A percentile compares a stretch with the other conserved stretches of the same genome.
Conservation (phyloP, 2,797 vertebrate genomes). For the Urosaurus nigricauda region DNA sequence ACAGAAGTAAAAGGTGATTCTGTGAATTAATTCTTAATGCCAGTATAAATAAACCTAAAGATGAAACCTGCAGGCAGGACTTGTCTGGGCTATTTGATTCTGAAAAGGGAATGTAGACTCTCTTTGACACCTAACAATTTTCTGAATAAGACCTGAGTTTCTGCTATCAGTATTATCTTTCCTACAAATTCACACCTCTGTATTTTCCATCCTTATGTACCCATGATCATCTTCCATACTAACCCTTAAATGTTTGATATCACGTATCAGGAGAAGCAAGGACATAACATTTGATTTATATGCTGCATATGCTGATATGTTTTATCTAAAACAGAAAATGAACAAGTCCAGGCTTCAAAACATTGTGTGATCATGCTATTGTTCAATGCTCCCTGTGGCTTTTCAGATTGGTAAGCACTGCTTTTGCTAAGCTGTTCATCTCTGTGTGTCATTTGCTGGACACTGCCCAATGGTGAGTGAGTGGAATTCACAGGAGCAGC, state of each 20-base stretch:
- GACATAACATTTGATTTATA: background rate
- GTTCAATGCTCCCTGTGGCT: background rate
- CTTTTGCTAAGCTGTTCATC: slow-evolving; percentile 33
- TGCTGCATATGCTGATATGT: background rate
- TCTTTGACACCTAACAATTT: background rate
- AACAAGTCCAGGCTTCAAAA: background rate
- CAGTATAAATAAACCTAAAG: background rate
- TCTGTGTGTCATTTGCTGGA: slow-evolving; percentile 47
- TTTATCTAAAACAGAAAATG: slow-evolving; percentile 7
- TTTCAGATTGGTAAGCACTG: slow-evolving; percentile 34
- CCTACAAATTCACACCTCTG: background rate
- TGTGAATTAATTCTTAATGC: background rate
- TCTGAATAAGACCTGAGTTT: background rate
- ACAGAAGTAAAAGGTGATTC: background rate
- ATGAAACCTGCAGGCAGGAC: background rate
- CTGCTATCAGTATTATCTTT: background rate
- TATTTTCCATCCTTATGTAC: background rate
- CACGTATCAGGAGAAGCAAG: background rate
- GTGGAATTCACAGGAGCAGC: slow-evolving; percentile 44
- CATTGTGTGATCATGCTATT: slow-evolving; percentile 7
- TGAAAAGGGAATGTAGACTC: background rate
- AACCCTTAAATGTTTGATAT: slow-evolving; percentile 7
- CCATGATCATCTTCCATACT: background rate
- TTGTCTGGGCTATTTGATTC: background rate
- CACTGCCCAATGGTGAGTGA: background rate